These are phyloP conservation scores for Tiphia femorata DNA, from an alignment of 2,888 invertebrate genomes.

Conservation along the genomic window DNA sequence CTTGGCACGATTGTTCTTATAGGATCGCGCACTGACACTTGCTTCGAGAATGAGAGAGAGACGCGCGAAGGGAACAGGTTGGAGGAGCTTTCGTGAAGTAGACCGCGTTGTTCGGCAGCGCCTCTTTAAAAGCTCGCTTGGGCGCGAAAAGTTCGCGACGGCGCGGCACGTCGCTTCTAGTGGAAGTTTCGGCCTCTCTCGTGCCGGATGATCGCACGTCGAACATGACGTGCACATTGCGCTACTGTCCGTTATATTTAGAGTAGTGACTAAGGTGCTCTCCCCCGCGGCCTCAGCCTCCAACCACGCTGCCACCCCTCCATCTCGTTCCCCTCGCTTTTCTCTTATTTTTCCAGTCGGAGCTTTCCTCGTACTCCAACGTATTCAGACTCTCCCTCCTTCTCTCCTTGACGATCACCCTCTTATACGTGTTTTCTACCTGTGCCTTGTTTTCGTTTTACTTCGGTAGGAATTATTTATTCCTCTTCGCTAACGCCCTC, in stretches of 20 bases:
- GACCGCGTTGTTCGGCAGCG: too few species aligned
- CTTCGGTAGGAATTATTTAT: too few species aligned
- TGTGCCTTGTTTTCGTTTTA: too few species aligned
- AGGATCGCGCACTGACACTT: too few species aligned
- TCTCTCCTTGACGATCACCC: too few species aligned
- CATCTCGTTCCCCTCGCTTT: conserved; percentile 25
- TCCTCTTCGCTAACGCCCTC: too few species aligned
- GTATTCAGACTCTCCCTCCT: too few species aligned
- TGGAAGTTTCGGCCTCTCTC: conserved; percentile 32
- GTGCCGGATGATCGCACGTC: conserved; percentile 36
- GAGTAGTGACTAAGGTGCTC: conserved; percentile 46
- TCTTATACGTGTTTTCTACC: too few species aligned
- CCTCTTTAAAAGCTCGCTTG: conserved; percentile 37
- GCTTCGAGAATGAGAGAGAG: too few species aligned
- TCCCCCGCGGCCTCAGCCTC: conserved; percentile 21
- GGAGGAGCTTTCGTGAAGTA: too few species aligned
- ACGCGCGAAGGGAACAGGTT: neutral
- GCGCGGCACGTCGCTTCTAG: neutral
- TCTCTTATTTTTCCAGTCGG: conserved; percentile 17
- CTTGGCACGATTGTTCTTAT: too few species aligned
- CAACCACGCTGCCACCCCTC: conserved; percentile 31
- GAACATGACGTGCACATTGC: conserved; percentile 33
- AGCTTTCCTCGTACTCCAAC: conserved; percentile 2
- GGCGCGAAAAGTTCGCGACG: conserved; percentile 13
- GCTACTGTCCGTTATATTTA: conserved; percentile 47